A percentile compares a stretch with the other conserved stretches of the same genome.
phyloP scores from a whole-genome alignment of 2,113 vertebrate genomes.

The Takifugu flavidus region DNA sequence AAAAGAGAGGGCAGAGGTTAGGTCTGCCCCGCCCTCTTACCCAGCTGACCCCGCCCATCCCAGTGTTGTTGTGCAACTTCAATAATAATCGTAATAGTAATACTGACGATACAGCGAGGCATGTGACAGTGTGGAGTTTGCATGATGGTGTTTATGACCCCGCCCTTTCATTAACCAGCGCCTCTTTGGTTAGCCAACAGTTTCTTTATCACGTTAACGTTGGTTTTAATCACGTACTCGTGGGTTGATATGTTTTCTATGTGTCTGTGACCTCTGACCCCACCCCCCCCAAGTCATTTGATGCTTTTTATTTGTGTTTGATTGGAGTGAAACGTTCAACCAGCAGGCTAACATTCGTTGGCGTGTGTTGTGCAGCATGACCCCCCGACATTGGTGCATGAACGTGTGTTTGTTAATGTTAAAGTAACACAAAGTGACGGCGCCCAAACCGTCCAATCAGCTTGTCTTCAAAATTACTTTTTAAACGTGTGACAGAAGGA shows the following conservation, averaged over 20 bases:
- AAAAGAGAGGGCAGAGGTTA: too few species aligned
- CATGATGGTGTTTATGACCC: conserved; percentile 71
- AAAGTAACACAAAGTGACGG: too few species aligned
- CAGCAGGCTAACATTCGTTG: background rate
- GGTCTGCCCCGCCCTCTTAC: conserved; percentile 12
- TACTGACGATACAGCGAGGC: conserved; percentile 57
- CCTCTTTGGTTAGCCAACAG: conserved; percentile 21
- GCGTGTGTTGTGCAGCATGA: conserved; percentile 45
- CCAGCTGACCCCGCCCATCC: conserved; percentile 29
- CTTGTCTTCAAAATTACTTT: background rate
- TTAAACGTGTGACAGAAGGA: background rate
- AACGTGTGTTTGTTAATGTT: conserved; percentile 19
- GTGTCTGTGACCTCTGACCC: too few species aligned
- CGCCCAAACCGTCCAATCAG: conserved; percentile 29
- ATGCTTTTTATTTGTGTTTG: background rate
- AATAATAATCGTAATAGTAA: conserved; percentile 47
- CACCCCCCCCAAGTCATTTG: background rate
- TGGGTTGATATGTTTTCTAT: too few species aligned
- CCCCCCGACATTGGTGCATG: conserved; percentile 26
- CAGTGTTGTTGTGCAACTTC: conserved; percentile 44
- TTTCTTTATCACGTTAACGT: background rate
- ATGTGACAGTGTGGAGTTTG: conserved; percentile 78
- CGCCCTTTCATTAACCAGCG: conserved; percentile 44
- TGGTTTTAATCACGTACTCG: too few species aligned
- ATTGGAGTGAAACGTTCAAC: background rate